A percentile compares a stretch with the other conserved stretches of the same genome.
phyloP scores from a whole-genome alignment of 2,797 vertebrate species.

The Chromis chromis region DNA sequence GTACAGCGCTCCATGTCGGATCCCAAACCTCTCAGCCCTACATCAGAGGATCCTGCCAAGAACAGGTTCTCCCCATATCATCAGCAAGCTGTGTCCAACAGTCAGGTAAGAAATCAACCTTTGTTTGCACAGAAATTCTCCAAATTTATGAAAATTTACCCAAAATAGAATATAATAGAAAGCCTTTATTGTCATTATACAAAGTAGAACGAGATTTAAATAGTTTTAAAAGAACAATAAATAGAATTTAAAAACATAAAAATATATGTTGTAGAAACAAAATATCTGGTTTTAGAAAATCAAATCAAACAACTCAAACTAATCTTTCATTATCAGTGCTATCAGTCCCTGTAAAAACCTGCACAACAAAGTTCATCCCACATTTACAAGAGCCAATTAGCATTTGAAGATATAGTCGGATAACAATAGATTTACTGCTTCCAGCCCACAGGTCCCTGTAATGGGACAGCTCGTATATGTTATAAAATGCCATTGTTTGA shows the following conservation, averaged over 20 bases:
- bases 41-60: constrained; percentile 93
- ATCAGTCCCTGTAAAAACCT: neutral
- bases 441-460: too few species aligned
- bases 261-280: neutral
- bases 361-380: too few species aligned
- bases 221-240: too few species aligned
- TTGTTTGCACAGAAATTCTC: constrained; percentile 20
- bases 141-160: neutral
- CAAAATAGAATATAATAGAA: neutral
- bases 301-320: neutral
- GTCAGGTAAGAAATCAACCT: constrained; percentile 89
- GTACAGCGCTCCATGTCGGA: constrained; percentile 98
- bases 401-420: neutral
- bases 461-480: too few species aligned
- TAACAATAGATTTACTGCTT: neutral
- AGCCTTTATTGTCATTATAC: too few species aligned
- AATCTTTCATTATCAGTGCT: too few species aligned
- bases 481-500: too few species aligned
- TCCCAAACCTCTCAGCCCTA: constrained; percentile 99
- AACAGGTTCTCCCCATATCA: constrained; percentile 96
- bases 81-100: constrained; percentile 91
- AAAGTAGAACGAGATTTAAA: too few species aligned
- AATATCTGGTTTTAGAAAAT: neutral
- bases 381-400: neutral
- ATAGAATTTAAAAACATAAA: too few species aligned